phyloP scores from a whole-genome alignment of 2,888 invertebrate genomes.

The Melieria picta region DNA sequence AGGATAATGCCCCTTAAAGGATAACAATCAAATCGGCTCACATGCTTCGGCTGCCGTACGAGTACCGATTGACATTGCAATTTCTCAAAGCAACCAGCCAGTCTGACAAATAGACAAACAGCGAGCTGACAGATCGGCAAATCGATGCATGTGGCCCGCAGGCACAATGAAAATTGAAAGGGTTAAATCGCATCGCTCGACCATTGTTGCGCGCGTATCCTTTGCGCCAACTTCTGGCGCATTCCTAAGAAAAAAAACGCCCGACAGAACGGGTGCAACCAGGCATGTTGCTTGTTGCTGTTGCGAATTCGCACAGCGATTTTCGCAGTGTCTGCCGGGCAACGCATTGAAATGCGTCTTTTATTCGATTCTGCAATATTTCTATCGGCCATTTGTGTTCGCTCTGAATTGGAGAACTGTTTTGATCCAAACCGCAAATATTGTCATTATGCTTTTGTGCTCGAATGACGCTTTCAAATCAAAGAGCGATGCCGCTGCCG shows the following conservation, averaged over 20 bases:
- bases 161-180: conserved; percentile 23
- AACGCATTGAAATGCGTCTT: neutral
- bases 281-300: neutral
- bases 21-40: conserved; percentile 31
- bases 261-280: conserved; percentile 2
- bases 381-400: neutral
- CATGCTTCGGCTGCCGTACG: neutral
- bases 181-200: conserved; percentile 16
- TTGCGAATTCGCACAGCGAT: conserved; percentile 23
- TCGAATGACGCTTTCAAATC: too few relatives aligned
- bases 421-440: conserved; percentile 45
- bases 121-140: neutral
- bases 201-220: neutral
- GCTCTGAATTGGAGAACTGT: conserved; percentile 16
- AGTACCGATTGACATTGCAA: conserved; percentile 5
- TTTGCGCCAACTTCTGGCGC: too few relatives aligned
- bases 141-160: conserved; percentile 29
- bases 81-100: conserved; percentile 13
- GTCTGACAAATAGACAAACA: neutral
- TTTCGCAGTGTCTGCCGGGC: conserved; percentile 7
- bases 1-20: conserved; percentile 29
- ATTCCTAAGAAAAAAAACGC: neutral
- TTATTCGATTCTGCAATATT: too few relatives aligned
- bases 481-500: too few relatives aligned
- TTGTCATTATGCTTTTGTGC: conserved; percentile 33